Evolutionary conservation across 2,888 invertebrate genomes (phyloP), one percentile per base, ranked within the genome.

Genomic region (Perithous albicinctus): DNA sequence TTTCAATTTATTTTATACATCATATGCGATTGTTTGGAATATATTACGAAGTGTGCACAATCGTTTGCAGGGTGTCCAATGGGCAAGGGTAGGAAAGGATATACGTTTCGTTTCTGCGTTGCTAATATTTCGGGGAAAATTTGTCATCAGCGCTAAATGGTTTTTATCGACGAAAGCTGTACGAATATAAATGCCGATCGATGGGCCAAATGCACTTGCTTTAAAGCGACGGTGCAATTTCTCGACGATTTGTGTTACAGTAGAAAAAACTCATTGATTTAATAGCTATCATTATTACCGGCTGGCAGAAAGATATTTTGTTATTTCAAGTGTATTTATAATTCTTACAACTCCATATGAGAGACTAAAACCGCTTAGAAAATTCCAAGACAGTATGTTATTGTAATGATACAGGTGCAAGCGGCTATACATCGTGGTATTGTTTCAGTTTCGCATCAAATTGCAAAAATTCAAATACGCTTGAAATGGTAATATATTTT

Each of bases 1-100:
- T 23, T 46, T 72, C 75, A 78, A 66, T 84, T 79, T 82, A 74
- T 79, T 75, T 80, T 67, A 75, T 74, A 82, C 82, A 84, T 82
- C 70, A 66, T 78, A 82, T 64, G 70, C 70, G 56, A 74, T 74
- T 41, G 43, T 82, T 66, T 56, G 77, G 51, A 80, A 82, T 66
- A 80, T 77, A 82, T 61, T 77, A 66, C 69, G 41, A 79, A 76
- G 66, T 82, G 66, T 80, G 80, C 67, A 80, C 67, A 78, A 78
- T 77, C 73, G 56, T 59, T 74, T 81, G 41, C 66, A 51, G 51
- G 51, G 67, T 67, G 59, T 76, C 23, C 23, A 38, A 56, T 51
- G 69, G 35, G 35, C 51, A n/a, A 32, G 59, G 32, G 59, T 15
- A 32, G 32, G 32, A n/a, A 5, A 18, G 29, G 29, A n/a, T n/a